These are phyloP conservation scores for Drosophila paramelanica DNA, from an alignment of 2,888 invertebrate genomes.

Conservation along the genomic window DNA sequence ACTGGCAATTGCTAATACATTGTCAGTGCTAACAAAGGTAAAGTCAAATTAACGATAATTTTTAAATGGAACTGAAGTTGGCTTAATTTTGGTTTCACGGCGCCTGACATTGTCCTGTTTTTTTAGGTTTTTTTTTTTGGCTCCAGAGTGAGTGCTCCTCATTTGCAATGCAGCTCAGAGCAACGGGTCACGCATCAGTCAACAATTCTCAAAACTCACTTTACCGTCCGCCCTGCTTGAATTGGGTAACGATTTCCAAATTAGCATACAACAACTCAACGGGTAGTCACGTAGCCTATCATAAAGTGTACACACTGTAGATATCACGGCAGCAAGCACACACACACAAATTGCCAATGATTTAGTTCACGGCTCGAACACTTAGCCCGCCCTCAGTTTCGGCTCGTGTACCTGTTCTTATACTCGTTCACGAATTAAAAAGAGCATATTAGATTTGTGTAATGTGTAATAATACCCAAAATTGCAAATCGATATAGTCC, in stretches of 20 bases:
- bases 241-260: conserved; percentile 11
- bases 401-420: too few relatives aligned
- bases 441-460: too few relatives aligned
- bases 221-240: not conserved
- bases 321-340: too few relatives aligned
- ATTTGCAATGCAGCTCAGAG: conserved; percentile 20
- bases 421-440: too few relatives aligned
- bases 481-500: too few relatives aligned
- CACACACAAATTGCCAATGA: too few relatives aligned
- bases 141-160: conserved; percentile 3
- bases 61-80: conserved; percentile 26
- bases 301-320: not conserved
- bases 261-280: conserved; percentile 7
- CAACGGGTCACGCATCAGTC: conserved; percentile 12
- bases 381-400: too few relatives aligned
- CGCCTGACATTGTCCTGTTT: not conserved
- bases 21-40: not conserved
- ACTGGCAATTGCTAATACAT: not conserved
- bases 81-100: conserved; percentile 16
- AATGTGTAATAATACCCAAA: too few relatives aligned
- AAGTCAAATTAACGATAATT: not conserved
- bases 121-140: not conserved
- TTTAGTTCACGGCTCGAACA: too few relatives aligned
- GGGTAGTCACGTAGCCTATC: conserved; percentile 11
- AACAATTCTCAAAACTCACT: not conserved